A percentile compares a stretch with the other conserved stretches of the same genome.
Conservation (phyloP, 1,140 invertebrate species). For the Cecropterus lyciades region DNA sequence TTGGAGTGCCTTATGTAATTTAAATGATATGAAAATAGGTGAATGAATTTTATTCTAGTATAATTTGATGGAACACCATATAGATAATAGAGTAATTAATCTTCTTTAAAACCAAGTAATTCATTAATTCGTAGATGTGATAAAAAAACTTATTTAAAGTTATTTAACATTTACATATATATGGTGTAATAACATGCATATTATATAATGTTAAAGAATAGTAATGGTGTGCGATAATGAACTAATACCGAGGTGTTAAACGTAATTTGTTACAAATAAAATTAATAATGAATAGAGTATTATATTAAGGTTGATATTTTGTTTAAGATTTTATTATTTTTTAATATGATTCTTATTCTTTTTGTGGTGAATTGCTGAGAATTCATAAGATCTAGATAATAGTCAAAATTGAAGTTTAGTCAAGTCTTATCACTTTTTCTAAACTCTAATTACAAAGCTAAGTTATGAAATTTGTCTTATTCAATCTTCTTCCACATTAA, state of each 20-base stretch:
- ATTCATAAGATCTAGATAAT: slow-evolving; percentile 39
- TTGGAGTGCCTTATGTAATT: slow-evolving; percentile 83
- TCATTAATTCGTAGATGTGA: slow-evolving; percentile 75
- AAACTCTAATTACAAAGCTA: slow-evolving; percentile 10
- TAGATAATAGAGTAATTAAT: slow-evolving; percentile 77
- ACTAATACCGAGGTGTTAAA: slow-evolving; percentile 40
- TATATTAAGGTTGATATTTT: slow-evolving; percentile 43
- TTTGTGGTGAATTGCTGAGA: slow-evolving; percentile 26
- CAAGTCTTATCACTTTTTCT: slow-evolving; percentile 40
- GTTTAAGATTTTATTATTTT: slow-evolving; percentile 37
- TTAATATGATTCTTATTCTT: slow-evolving; percentile 35
- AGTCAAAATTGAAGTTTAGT: slow-evolving; percentile 47
- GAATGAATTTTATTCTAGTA: slow-evolving; percentile 81
- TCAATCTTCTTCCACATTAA: slow-evolving; percentile 11
- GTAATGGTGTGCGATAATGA: slow-evolving; percentile 58
- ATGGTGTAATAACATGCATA: slow-evolving; percentile 53
- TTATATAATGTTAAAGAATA: slow-evolving; percentile 57
- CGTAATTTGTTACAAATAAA: slow-evolving; percentile 46
- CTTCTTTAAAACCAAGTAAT: slow-evolving; percentile 72
- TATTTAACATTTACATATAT: slow-evolving; percentile 62
- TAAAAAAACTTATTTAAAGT: slow-evolving; percentile 74
- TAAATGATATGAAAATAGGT: slow-evolving; percentile 81
- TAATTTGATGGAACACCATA: slow-evolving; percentile 82
- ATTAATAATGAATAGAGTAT: slow-evolving; percentile 40
- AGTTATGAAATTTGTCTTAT: slow-evolving; percentile 7